Percentiles rank a stretch among this genome's conserved stretches.
These are phyloP conservation scores for Drosophila rubida DNA, from an alignment of 2,888 invertebrate species.

Conservation along the genomic window DNA sequence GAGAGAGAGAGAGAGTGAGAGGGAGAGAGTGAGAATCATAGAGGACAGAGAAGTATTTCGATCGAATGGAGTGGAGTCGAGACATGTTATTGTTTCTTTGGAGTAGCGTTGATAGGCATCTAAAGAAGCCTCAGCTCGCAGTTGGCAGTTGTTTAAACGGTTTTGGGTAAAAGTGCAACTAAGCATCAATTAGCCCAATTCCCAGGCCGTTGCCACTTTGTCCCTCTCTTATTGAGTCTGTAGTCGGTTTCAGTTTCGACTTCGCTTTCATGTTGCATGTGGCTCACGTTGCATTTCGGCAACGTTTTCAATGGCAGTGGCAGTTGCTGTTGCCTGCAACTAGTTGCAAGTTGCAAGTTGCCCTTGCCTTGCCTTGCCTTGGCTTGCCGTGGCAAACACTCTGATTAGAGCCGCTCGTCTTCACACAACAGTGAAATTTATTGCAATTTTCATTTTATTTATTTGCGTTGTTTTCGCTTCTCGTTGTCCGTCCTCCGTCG, in stretches of 20 bases:
- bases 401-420: constrained; percentile 73
- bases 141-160: constrained; percentile 70
- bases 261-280: constrained; percentile 75
- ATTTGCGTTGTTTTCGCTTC: constrained; percentile 38
- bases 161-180: constrained; percentile 84
- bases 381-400: constrained; percentile 50
- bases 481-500: too few relatives aligned
- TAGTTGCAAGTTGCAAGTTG: constrained; percentile 31
- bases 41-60: constrained; percentile 2
- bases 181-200: constrained; percentile 84
- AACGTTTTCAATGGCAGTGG: constrained; percentile 48
- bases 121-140: constrained; percentile 38
- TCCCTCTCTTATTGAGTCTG: constrained; percentile 23
- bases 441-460: constrained; percentile 77
- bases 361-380: constrained; percentile 40
- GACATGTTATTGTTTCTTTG: constrained; percentile 37
- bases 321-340: constrained; percentile 37
- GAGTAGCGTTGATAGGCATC: constrained; percentile 45
- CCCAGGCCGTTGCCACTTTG: constrained; percentile 78
- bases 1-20: background rate
- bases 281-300: constrained; percentile 73
- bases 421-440: constrained; percentile 77
- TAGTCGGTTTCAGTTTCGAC: constrained; percentile 57
- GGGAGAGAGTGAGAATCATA: background rate
- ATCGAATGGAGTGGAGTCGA: constrained; percentile 6